phyloP scores from a whole-genome alignment of 2,113 vertebrate genomes.

The Amphiprion percula region DNA sequence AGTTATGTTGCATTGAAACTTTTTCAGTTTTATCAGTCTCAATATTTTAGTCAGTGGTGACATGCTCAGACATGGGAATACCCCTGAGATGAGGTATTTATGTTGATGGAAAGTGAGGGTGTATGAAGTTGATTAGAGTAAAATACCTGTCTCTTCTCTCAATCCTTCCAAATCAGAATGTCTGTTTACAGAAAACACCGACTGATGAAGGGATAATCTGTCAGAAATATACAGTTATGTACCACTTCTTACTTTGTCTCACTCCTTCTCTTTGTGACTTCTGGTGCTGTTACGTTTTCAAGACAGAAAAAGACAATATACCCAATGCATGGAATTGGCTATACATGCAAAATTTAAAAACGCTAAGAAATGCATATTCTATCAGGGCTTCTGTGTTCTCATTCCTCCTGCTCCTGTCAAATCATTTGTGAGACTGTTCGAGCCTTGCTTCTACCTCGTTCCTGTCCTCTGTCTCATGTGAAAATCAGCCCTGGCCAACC shows the following conservation, averaged over 20 bases:
- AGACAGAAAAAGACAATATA: not conserved
- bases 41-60: slow-evolving; percentile 36
- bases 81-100: slow-evolving; percentile 61
- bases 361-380: not conserved
- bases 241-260: slow-evolving; percentile 35
- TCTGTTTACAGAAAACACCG: slow-evolving; percentile 78
- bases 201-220: slow-evolving; percentile 71
- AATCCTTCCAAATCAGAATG: slow-evolving; percentile 70
- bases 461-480: slow-evolving; percentile 33
- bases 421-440: slow-evolving; percentile 8
- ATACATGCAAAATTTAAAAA: not conserved
- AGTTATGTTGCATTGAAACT: slow-evolving; percentile 1
- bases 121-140: slow-evolving; percentile 62
- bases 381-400: not conserved
- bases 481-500: slow-evolving; percentile 49
- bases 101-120: slow-evolving; percentile 65
- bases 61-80: slow-evolving; percentile 64
- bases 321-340: not conserved
- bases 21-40: slow-evolving; percentile 28
- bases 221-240: slow-evolving; percentile 55
- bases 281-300: not conserved
- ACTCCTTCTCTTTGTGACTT: slow-evolving; percentile 5
- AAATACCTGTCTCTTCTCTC: slow-evolving; percentile 69
- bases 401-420: slow-evolving; percentile 12
- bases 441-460: slow-evolving; percentile 9